Evolutionary conservation across 1,140 invertebrate genomes (phyloP).

Genomic region (Holotrichia oblita): DNA sequence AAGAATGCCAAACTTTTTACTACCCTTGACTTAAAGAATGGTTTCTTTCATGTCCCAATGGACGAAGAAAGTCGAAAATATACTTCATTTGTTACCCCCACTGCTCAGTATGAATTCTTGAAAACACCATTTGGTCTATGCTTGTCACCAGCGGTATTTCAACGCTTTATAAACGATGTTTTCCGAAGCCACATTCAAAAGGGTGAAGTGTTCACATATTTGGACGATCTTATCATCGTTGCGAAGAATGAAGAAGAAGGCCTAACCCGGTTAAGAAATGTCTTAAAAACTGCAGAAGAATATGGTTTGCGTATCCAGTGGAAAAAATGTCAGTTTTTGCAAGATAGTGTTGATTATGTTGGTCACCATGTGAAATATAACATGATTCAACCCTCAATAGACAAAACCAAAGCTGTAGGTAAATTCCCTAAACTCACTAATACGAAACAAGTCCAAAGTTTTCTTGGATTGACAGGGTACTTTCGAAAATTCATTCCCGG

Average conservation of each 20-base stretch:
- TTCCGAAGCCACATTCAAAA: not conserved
- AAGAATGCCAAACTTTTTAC: not conserved
- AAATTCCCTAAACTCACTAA: constrained; percentile 55
- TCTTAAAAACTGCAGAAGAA: constrained; percentile 46
- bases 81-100: not conserved
- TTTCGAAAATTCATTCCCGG: constrained; percentile 56
- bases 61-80: not conserved
- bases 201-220: too few species aligned
- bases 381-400: constrained; percentile 50
- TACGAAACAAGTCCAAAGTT: constrained; percentile 52
- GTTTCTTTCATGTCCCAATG: not conserved
- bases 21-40: not conserved
- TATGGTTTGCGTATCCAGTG: constrained; percentile 58
- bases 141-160: not conserved
- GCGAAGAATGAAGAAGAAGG: constrained; percentile 60
- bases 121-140: not conserved
- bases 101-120: not conserved
- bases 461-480: constrained; percentile 56
- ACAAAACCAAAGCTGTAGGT: constrained; percentile 56
- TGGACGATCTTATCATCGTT: not conserved
- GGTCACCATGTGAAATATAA: constrained; percentile 44
- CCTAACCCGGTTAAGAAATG: constrained; percentile 50
- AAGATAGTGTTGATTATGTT: constrained; percentile 45
- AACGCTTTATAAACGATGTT: not conserved
- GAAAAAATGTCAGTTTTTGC: constrained; percentile 54